Evolutionary conservation across 2,113 vertebrate genomes (phyloP), one percentile per base, ranked within the genome.

Genomic region (Myotis yumanensis): DNA sequence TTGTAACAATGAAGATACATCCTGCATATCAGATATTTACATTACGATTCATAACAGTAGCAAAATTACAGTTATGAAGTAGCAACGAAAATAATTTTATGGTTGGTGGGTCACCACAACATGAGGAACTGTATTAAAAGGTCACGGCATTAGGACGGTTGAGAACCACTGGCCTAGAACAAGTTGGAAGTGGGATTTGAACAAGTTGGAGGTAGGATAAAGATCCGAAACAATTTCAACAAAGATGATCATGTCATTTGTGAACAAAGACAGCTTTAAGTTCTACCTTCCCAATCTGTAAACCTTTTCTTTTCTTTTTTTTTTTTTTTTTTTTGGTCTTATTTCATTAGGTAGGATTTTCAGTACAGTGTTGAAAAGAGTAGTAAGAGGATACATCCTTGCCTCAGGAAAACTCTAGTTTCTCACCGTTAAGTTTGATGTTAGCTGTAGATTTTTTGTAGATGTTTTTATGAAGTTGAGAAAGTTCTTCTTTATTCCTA

Each of bases 281-380:
- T 92, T 89, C 62, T 71, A 59, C 52, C 9, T 46, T 64, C 23
- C 46, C 30, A 72, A 71, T 23, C 23, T 71, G 16, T 77, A 82
- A 83, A 77, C 20, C 3, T 83, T 94, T 54, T 73, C 30, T 95
- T 87, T 87, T 76, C 14, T 37, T 40, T 86, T 82, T 81, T 66
- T 25, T 64, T 95, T 87, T 87, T 76, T 10, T 37, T 40, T 86
- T 82, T 81, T 66, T 25, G 52, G 22, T 82, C 23, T 79, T 80
- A 30, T 5, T 80, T 28, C 0, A 62, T 69, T 69, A 57, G 7
- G 30, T 87, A 59, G 64, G 25, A 71, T 14, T 51, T 62, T 5
- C 40, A 62, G 51, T 40, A 80, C 37, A 64, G 14, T 37, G 30
- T 46, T 86, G 66, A 73, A 81, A 72, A 81, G 30, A 54, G 7